Evolutionary conservation across 2,113 vertebrate species (phyloP).

Genomic region (Recurvirostra avosetta): DNA sequence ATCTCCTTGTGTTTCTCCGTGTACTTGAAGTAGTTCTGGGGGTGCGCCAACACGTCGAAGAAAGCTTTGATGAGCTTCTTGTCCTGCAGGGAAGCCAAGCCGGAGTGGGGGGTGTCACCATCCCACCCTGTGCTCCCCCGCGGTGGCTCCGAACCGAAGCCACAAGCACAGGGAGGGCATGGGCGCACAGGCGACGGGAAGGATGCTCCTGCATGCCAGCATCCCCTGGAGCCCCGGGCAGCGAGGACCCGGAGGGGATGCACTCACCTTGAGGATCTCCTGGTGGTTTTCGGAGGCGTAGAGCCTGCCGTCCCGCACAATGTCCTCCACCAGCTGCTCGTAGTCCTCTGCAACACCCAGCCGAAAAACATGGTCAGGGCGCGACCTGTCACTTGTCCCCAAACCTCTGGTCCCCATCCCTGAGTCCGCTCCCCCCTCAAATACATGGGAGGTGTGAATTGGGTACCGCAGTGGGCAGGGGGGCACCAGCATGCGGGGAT

Average conservation of each 20-base stretch:
- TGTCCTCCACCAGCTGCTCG: slow-evolving; percentile 96
- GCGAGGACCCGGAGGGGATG: neutral
- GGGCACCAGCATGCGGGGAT: neutral
- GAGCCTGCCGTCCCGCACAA: slow-evolving; percentile 92
- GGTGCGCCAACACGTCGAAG: slow-evolving; percentile 96
- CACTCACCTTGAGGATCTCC: slow-evolving; percentile 92
- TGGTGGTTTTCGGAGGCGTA: slow-evolving; percentile 98
- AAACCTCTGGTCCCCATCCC: neutral
- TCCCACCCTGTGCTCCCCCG: rapidly evolving
- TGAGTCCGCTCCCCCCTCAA: neutral
- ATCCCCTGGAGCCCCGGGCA: neutral
- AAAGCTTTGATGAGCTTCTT: slow-evolving; percentile 99
- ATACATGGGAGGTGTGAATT: rapidly evolving
- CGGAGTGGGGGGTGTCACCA: neutral
- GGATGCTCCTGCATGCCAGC: neutral
- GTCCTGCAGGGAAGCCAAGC: slow-evolving; percentile 77
- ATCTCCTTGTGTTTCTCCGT: slow-evolving; percentile 98
- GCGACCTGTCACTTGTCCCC: neutral
- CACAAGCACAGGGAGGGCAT: rapidly evolving
- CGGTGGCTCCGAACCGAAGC: rapidly evolving
- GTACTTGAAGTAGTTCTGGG: slow-evolving; percentile 99
- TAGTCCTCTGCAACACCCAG: slow-evolving; percentile 87
- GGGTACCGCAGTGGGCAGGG: rapidly evolving
- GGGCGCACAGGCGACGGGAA: rapidly evolving
- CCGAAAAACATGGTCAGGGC: neutral